Evolutionary conservation across 2,113 vertebrate species (phyloP).

Genomic region (Siphamia tubifer): DNA sequence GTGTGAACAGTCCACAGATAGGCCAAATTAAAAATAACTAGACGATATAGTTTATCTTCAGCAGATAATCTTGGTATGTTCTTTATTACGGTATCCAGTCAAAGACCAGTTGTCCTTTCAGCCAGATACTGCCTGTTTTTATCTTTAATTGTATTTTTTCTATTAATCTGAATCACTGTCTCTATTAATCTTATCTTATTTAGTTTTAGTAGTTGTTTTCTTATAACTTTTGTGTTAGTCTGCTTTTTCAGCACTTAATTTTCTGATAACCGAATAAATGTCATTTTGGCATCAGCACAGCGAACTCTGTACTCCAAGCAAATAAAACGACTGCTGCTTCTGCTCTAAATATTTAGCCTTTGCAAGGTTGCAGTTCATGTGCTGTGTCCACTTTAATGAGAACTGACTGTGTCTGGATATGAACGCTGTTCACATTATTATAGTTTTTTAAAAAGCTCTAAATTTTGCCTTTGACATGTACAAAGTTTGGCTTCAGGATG

Average conservation of each 20-base stretch:
- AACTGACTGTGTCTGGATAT: conserved; percentile 58
- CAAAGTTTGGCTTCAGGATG: conserved; percentile 40
- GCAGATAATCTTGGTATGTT: neutral
- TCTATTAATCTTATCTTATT: conserved; percentile 1
- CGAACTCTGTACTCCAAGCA: conserved; percentile 44
- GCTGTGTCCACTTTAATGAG: conserved; percentile 49
- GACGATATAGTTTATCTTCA: conserved; percentile 17
- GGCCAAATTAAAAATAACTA: conserved; percentile 8
- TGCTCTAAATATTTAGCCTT: conserved; percentile 66
- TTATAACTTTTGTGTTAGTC: conserved; percentile 39
- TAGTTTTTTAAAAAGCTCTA: conserved; percentile 37
- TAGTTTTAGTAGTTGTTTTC: too few species aligned
- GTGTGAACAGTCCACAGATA: neutral
- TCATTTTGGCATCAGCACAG: conserved; percentile 37
- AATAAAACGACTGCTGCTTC: conserved; percentile 56
- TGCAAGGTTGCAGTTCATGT: conserved; percentile 38
- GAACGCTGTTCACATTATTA: conserved; percentile 46
- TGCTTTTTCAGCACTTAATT: conserved; percentile 31
- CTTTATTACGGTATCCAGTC: too few species aligned
- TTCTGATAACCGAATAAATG: conserved; percentile 34
- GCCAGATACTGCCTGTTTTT: neutral
- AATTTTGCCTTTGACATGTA: conserved; percentile 24
- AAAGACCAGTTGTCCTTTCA: neutral
- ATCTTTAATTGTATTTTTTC: neutral
- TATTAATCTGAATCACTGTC: too few species aligned